Evolutionary conservation across 2,113 vertebrate genomes (phyloP), one percentile per base, ranked within the genome.

Genomic region (Callithrix jacchus): DNA sequence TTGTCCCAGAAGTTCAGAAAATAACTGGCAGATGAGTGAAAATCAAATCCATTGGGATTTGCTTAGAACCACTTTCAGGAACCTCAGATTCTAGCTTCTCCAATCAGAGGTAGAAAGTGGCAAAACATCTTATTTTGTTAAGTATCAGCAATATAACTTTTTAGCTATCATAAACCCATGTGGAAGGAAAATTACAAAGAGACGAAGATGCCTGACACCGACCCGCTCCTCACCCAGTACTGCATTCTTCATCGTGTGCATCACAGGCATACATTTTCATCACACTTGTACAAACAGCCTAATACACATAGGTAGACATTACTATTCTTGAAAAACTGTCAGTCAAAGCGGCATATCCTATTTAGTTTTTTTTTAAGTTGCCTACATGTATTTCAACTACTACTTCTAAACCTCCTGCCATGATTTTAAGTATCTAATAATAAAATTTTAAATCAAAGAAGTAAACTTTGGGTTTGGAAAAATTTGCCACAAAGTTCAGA

Each of bases 381-480:
- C 4, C 94, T 87, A 76, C 7, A 74, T 20, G 18, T 13, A 23
- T 93, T 6, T 80, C 85, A 83, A 56, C 11, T n/a, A 56, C 74
- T 64, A 89, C 87, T 97, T 97, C 90, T 90, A 91, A 94, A 89
- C 66, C 1, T 4, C 20, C 70, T 92, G n/a, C 9, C 49, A 77
- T 82, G 56, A 95, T 89, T 94, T 95, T 89, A 82, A 85, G 21
- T 91, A 88, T 49, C 64, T 32, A 37, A 16, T 11, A 77, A 25
- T 56, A 80, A 93, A 77, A 73, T 85, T 85, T 93, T 81, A 81
- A 35, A 12, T 81, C 45, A 68, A 64, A 56, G 7, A 30, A 73
- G 56, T 35, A 56, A 86, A 37, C 23, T 64, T n/a, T 1, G 9
- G 25, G 16, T 49, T 35, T 73, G 17, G 6, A 68, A 74, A 89